Base-by-base conservation (phyloP, 2,888 invertebrate genomes). In the Chloromyia formosa region DNA sequence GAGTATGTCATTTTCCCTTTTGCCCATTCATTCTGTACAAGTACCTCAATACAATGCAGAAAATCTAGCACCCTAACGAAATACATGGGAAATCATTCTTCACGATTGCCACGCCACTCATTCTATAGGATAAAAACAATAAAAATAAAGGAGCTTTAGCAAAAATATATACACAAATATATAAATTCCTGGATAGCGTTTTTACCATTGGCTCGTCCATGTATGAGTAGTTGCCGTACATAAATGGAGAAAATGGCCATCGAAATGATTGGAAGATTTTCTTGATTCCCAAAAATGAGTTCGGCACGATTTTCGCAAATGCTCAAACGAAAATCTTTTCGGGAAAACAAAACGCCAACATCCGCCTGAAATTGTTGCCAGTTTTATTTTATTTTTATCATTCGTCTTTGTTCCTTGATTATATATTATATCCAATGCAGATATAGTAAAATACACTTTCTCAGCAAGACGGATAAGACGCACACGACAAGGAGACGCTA, bases 191-290 rank as follows among this genome's bases (percentile, higher is more conserved):
- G 4, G 9, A 49, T 61, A 12, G 61, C 23, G 10, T 9, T 40
- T 40, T 74, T 64, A 23, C 40, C 49, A 12, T 49, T 49, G 12
- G 49, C 12, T 54, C 40, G 27, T 22, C 56, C 20, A 23, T 71
- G 58, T 71, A 71, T 71, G 71, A 71, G 71, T 71, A 71, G 71
- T 71, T 71, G 58, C 40, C 12, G 61, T 73, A 27, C 56, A 27
- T 54, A 56, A 62, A 35, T 62, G 42, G 18, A 64, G 22, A 75
- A 75, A 76, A 76, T 76, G 73, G 73, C 76, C 68, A 72, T 75
- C 76, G 69, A 54, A 73, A 74, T 76, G 76, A 76, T 76, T 76
- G 76, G 76, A 74, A 74, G 74, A 76, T 74, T 76, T 71, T 71
- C 64, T 74, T 75, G 73, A 75, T 75, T 75, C 68, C 58, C 22